These are phyloP conservation scores for Alexandromys fortis DNA, from an alignment of 2,113 vertebrate species.

Conservation along the genomic window DNA sequence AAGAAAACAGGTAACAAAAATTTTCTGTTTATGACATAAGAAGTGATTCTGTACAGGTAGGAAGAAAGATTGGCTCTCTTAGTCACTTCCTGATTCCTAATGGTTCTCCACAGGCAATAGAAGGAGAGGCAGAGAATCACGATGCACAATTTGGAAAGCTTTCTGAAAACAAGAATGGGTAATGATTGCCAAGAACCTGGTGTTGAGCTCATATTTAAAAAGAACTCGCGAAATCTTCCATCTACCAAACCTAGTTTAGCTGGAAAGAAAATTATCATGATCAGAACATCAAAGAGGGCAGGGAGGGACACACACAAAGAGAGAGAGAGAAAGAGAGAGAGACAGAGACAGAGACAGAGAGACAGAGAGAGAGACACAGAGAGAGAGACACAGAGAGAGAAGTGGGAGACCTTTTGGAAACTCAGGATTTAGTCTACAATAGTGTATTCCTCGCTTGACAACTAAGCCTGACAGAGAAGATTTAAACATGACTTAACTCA, in stretches of 20 bases:
- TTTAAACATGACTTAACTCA: slow-evolving; percentile 60
- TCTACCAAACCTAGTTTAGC: slow-evolving; percentile 64
- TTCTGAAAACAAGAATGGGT: slow-evolving; percentile 77
- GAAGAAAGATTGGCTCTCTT: slow-evolving; percentile 73
- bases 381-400: no score
- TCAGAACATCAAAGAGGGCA: slow-evolving; percentile 22
- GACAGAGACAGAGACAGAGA: no score
- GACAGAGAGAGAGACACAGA: no score
- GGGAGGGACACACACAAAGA: not conserved
- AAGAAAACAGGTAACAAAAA: slow-evolving; percentile 1
- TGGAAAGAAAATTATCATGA: slow-evolving; percentile 53
- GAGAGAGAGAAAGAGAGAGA: no score
- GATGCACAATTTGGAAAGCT: slow-evolving; percentile 78
- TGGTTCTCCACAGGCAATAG: slow-evolving; percentile 76
- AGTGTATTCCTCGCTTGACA: slow-evolving; percentile 28
- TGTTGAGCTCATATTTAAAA: slow-evolving; percentile 77
- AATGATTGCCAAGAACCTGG: slow-evolving; percentile 73
- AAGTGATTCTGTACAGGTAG: slow-evolving; percentile 72
- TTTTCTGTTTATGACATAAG: slow-evolving; percentile 61
- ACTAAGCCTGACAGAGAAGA: slow-evolving; percentile 50
- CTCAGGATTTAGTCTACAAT: slow-evolving; percentile 43
- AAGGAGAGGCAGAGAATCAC: slow-evolving; percentile 76
- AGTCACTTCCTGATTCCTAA: slow-evolving; percentile 80
- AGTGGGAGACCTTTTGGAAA: slow-evolving; percentile 36
- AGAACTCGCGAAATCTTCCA: slow-evolving; percentile 74